phyloP scores from a whole-genome alignment of 2,113 vertebrate genomes.

The Lepus timidus region DNA sequence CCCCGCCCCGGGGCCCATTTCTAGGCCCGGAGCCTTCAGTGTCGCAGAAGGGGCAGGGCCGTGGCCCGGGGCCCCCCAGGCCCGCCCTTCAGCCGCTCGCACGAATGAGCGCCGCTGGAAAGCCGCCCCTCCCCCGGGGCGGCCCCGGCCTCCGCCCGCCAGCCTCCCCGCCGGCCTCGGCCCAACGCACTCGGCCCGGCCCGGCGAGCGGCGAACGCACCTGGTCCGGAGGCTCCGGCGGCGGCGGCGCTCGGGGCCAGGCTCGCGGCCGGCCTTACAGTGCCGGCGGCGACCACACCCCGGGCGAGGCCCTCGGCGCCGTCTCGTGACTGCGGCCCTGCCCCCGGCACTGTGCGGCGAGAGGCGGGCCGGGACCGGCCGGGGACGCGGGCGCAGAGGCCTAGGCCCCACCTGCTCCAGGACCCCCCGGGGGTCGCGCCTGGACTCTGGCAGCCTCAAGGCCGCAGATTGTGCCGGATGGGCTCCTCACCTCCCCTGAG shows the following conservation, averaged over 20 bases:
- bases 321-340: not conserved
- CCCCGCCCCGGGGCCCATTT: not conserved
- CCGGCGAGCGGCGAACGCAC: not conserved
- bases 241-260: fast-evolving
- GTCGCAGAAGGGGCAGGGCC: not conserved
- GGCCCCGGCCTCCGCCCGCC: not conserved
- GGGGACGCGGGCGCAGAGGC: not conserved
- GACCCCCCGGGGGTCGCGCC: too few relatives aligned
- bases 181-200: not conserved
- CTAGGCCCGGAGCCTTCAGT: not conserved
- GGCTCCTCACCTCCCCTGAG: not conserved
- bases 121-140: not conserved
- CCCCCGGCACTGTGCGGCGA: too few relatives aligned
- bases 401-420: not conserved
- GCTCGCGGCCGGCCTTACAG: not conserved
- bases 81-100: not conserved
- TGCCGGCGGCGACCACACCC: not conserved
- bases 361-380: not conserved
- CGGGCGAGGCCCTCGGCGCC: not conserved
- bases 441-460: fast-evolving
- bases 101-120: not conserved
- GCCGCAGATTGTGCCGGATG: not conserved
- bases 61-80: not conserved
- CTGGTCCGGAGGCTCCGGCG: not conserved
- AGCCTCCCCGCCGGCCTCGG: not conserved